Percentiles rank a stretch among this genome's conserved stretches.
Conservation (phyloP, 1,140 invertebrate genomes). For the Ostrea edulis region DNA sequence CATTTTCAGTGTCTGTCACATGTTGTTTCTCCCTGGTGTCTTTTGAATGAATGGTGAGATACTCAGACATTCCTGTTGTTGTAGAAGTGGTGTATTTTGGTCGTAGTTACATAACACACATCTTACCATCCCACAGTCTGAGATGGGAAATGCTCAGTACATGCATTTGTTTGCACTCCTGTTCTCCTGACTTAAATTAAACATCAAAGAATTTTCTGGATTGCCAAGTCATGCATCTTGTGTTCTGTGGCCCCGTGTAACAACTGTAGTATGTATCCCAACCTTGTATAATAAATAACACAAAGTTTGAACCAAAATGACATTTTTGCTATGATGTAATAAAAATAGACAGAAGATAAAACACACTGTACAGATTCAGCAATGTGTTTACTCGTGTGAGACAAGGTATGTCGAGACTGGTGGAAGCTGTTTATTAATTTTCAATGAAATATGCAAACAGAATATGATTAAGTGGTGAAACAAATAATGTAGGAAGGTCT, state of each 20-base stretch:
- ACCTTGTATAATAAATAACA: background rate
- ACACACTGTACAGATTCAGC: background rate
- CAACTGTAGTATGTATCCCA: background rate
- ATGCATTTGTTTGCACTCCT: conserved; percentile 31
- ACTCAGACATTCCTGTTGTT: background rate
- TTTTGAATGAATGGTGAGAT: background rate
- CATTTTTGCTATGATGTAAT: background rate
- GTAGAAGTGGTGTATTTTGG: background rate
- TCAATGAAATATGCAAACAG: background rate
- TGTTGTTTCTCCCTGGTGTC: background rate
- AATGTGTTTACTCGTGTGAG: background rate
- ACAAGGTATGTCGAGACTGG: background rate
- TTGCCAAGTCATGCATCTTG: conserved; percentile 35
- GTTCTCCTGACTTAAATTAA: conserved; percentile 20
- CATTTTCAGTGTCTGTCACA: background rate
- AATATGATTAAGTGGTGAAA: background rate
- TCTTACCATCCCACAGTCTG: background rate
- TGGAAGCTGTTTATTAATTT: background rate
- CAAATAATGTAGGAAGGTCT: no score
- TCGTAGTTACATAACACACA: conserved; percentile 15
- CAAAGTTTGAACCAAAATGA: conserved; percentile 27
- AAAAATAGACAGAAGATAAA: background rate
- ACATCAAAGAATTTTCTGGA: conserved; percentile 35
- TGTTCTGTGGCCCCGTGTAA: background rate
- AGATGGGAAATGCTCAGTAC: background rate